A percentile compares a stretch with the other conserved stretches of the same genome.
Evolutionary conservation across 2,797 vertebrate species (phyloP).

Genomic region (Basileuterus tristriatus): DNA sequence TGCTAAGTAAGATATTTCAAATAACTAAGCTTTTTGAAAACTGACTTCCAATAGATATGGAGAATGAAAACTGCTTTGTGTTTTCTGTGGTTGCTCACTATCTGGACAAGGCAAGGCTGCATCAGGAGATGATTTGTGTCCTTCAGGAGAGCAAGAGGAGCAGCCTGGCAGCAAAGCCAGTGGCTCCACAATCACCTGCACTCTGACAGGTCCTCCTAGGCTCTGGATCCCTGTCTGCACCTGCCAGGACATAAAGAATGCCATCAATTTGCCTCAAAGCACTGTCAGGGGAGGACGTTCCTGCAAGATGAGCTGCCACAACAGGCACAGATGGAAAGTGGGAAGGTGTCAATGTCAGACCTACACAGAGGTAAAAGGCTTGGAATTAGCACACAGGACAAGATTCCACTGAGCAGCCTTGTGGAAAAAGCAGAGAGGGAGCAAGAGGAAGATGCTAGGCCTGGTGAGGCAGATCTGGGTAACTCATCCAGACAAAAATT

Average conservation of each 20-base stretch:
- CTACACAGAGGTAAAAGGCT: rapidly evolving
- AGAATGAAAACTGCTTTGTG: background rate
- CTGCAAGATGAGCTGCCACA: background rate
- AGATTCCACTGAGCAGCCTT: background rate
- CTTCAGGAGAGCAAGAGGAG: background rate
- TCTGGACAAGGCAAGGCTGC: background rate
- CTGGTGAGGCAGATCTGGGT: background rate
- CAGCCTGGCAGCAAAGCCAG: background rate
- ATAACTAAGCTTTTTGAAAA: background rate
- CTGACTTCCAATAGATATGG: background rate
- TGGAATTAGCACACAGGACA: rapidly evolving
- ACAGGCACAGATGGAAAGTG: background rate
- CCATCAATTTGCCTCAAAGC: background rate
- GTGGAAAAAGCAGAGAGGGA: background rate
- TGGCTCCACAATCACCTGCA: rapidly evolving
- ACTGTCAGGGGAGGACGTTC: background rate
- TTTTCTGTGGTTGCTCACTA: background rate
- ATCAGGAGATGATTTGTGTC: background rate
- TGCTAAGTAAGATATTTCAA: background rate
- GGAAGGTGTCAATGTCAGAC: background rate
- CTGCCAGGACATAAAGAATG: background rate
- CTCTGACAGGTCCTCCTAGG: background rate
- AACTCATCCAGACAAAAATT: background rate
- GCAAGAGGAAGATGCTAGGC: background rate
- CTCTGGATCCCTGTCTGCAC: background rate